Evolutionary conservation across 2,888 invertebrate species (phyloP), one percentile per base, ranked within the genome.

Genomic region (Drosophila merina): DNA sequence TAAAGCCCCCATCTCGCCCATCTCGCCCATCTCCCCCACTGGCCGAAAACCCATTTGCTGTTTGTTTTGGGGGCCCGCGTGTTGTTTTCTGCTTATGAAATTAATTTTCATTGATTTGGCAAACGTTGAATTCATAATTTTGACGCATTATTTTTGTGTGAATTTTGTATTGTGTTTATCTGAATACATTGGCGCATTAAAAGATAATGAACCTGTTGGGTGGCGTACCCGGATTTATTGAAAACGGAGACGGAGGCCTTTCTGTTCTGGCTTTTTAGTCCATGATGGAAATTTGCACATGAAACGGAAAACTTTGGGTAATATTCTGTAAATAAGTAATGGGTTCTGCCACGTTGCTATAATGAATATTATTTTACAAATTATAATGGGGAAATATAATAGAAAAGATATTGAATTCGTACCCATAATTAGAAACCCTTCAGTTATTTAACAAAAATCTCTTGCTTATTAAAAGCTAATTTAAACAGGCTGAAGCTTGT

Each of bases 101-200:
- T 85, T 86, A 86, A 87, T 81, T 85, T 84, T 69, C 87, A 85
- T 88, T 85, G 88, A 85, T 86, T 85, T 82, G 86, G 72, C 82
- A 86, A 86, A 87, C 86, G 87, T 86, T 85, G 85, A 86, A 85
- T 85, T 88, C 75, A 86, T 88, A 85, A 85, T 88, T 88, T 85
- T 85, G 88, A 86, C 86, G 88, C 87, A 88, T 84, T 84, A 83
- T 83, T 83, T 82, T 86, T 82, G 86, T 54, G 86, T 86, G 83
- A 86, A 87, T 87, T 86, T 75, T 49, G 50, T 79, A 82, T 82
- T 79, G 74, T 76, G 70, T 79, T 82, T 82, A 78, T 81, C 71
- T 51, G 73, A 72, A 74, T 70, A 60, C 74, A 64, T 54, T 75
- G 66, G 36, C 57, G 66, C 77, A 86, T 86, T 86, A 86, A 75